Percentiles rank a stretch among this genome's conserved stretches.
phyloP scores from a whole-genome alignment of 1,140 invertebrate genomes.

The Parapsyche elsis region DNA sequence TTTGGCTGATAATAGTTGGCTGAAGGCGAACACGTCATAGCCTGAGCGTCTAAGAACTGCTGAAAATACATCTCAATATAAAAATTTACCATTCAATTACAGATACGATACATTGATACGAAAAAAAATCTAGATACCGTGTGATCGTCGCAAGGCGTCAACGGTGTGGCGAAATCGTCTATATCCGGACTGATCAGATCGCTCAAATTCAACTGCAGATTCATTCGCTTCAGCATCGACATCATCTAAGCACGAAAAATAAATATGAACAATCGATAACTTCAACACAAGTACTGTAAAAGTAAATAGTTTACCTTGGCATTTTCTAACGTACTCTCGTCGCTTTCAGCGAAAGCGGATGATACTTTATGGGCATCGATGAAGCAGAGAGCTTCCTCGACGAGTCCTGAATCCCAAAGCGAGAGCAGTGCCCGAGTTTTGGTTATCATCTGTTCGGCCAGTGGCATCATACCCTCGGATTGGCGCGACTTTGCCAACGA shows the following conservation, averaged over 20 bases:
- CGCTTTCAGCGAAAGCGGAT: conserved; percentile 25
- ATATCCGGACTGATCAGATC: conserved; percentile 77
- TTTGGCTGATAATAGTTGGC: conserved; percentile 85
- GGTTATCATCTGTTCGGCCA: conserved; percentile 82
- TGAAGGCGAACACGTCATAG: conserved; percentile 80
- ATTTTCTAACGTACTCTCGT: conserved; percentile 40
- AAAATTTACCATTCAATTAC: background rate
- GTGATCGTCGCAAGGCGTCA: conserved; percentile 69
- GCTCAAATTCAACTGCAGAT: conserved; percentile 77
- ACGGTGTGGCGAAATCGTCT: conserved; percentile 78
- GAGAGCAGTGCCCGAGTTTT: conserved; percentile 82
- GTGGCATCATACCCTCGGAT: conserved; percentile 78
- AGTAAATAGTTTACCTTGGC: conserved; percentile 4
- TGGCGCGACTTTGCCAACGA: conserved; percentile 78
- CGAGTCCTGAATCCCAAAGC: conserved; percentile 84
- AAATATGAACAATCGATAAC: background rate
- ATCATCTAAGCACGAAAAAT: conserved; percentile 64
- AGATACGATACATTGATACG: background rate
- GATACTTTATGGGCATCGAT: conserved; percentile 79
- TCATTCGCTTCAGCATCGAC: conserved; percentile 80
- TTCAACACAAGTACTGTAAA: background rate
- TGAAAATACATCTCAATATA: conserved; percentile 48
- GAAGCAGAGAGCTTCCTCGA: conserved; percentile 85
- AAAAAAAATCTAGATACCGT: conserved; percentile 6
- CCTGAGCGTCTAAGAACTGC: conserved; percentile 77